Base-by-base conservation (phyloP, 1,140 invertebrate species). In the Onthophagus taurus region DNA sequence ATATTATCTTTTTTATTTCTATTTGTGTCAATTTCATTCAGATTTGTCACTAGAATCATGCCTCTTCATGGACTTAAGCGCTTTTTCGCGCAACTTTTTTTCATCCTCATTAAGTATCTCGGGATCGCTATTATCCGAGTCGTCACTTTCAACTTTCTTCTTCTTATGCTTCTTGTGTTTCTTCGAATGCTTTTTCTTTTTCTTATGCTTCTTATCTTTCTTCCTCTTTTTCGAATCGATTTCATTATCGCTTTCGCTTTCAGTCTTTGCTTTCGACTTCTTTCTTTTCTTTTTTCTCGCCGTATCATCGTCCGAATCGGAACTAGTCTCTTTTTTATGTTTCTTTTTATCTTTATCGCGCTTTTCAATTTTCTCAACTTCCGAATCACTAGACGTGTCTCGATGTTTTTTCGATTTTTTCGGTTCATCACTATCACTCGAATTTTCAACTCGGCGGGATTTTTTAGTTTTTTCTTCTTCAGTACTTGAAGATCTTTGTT, bases 51-150 rank as follows among this genome's bases (percentile, higher is more conserved):
- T 63, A 35, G 60, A 63, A 36, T 60, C 59, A 36, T 63, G 60
- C 47, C 61, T 72, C 61, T 81, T 81, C 78, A 83, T 81, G 1
- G 78, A 81, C 54, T 78, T 77, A 3, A 92, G 67, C 21, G 88
- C 89, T 53, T 85, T 80, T 63, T 91, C 87, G n/a, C 89, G 73
- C 48, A 92, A 70, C 65, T 85, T 86, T 58, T 83, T 86, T 59
- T 91, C 88, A 68, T 89, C 85, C 55, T 91, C 87, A 55, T 78
- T 79, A 31, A 76, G 61, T 11, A 67, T 63, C 31, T 82, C 75
- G 16, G 67, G 68, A 47, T 77, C 75, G 55, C 70, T 72, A 45
- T 71, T 73, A 43, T 76, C 74, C 13, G 74, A 74, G 46, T 76
- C 74, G 14, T 76, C 74, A 23, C 71, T 72, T 30, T 75, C 75